Evolutionary conservation across 2,113 vertebrate species (phyloP).

Genomic region (Sinocyclocheilus grahami): DNA sequence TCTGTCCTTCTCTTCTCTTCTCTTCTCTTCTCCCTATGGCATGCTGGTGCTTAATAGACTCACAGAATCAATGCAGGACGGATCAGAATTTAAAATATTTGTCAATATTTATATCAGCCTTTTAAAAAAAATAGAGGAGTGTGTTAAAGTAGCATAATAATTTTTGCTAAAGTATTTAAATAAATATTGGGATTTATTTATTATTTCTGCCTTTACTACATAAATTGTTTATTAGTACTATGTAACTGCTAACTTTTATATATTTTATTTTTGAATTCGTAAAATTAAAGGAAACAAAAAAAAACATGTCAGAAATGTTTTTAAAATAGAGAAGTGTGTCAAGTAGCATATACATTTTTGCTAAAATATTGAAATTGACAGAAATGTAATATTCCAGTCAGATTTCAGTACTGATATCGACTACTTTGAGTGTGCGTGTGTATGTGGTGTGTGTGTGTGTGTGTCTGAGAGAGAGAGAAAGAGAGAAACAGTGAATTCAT

Average conservation of each 20-base stretch:
- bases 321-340: too few species aligned
- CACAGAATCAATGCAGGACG: constrained; percentile 6
- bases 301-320: background rate
- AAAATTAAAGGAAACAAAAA: background rate
- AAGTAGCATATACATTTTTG: background rate
- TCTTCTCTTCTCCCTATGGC: background rate
- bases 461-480: constrained; percentile 3
- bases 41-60: constrained; percentile 27
- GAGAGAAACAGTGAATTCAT: background rate
- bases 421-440: too few species aligned
- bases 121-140: background rate
- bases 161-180: background rate
- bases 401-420: too few species aligned
- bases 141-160: background rate
- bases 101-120: background rate
- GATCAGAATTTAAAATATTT: too few species aligned
- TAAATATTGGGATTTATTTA: too few species aligned
- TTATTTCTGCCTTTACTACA: background rate
- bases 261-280: background rate
- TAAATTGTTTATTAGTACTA: too few species aligned
- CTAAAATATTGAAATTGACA: background rate
- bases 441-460: background rate
- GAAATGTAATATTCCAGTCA: background rate
- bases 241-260: background rate
- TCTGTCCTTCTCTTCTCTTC: background rate